Conservation (phyloP, 2,888 invertebrate genomes). For the Drosophila prostipennis region DNA sequence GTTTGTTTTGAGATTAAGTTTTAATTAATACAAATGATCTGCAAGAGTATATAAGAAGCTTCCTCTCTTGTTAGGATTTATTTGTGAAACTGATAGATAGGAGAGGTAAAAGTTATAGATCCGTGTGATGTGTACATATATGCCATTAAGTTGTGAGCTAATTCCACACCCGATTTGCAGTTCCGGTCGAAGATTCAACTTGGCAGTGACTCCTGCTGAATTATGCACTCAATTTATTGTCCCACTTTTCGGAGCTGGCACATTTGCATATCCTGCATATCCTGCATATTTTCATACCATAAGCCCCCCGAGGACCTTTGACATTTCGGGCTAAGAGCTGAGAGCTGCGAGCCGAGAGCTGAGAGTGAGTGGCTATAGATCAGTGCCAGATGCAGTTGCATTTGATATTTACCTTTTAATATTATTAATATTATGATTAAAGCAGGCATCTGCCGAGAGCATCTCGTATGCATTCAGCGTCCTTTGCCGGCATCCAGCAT, state of each 20-base stretch:
- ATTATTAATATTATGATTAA: conserved; percentile 72
- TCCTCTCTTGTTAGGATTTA: not conserved
- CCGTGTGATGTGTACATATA: too few species aligned
- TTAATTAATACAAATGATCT: too few species aligned
- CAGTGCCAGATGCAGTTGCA: conserved; percentile 71
- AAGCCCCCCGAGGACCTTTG: conserved; percentile 6
- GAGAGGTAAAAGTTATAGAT: not conserved
- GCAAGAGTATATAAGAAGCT: too few species aligned
- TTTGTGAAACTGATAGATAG: not conserved
- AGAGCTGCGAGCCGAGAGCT: not conserved
- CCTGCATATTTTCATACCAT: conserved; percentile 21
- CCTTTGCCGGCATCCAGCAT: conserved; percentile 37
- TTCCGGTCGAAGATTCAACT: conserved; percentile 1
- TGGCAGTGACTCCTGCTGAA: conserved; percentile 5
- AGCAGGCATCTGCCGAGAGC: conserved; percentile 46
- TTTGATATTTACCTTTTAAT: conserved; percentile 75
- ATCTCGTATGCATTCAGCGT: conserved; percentile 38
- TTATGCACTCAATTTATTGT: conserved; percentile 21
- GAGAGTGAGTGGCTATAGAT: conserved; percentile 55
- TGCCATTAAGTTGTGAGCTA: not conserved
- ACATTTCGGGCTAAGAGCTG: conserved; percentile 1
- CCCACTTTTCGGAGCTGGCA: conserved; percentile 15
- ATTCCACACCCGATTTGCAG: not conserved
- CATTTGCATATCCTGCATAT: conserved; percentile 18
- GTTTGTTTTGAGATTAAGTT: too few species aligned